phyloP scores from a whole-genome alignment of 64 coral and sea anemone species.

The Astreopora myriophthalma region DNA sequence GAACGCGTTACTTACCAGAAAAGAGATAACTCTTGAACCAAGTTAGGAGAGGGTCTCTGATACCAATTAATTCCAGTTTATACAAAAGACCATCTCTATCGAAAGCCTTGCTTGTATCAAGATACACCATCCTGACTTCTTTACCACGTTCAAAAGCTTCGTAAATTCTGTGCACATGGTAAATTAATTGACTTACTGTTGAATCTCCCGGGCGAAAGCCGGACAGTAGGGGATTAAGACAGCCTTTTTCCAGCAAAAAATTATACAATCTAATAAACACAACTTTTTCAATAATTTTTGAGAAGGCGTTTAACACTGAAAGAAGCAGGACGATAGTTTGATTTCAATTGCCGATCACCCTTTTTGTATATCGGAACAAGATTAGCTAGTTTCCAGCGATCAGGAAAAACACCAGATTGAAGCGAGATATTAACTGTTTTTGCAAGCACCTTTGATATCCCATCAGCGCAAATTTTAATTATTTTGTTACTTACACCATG shows the following conservation, averaged over 20 bases:
- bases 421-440: too few species aligned
- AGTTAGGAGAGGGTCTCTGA: slow-evolving; percentile 13
- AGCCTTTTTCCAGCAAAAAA: too few species aligned
- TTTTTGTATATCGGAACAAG: too few species aligned
- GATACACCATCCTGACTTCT: background rate
- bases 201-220: background rate
- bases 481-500: too few species aligned
- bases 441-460: too few species aligned
- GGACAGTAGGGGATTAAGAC: too few species aligned
- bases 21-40: slow-evolving; percentile 38
- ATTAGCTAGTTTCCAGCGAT: too few species aligned
- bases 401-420: too few species aligned
- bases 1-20: slow-evolving; percentile 11
- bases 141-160: slow-evolving; percentile 10
- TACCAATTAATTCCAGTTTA: slow-evolving; percentile 37
- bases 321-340: background rate
- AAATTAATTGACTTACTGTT: background rate
- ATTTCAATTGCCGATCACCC: background rate
- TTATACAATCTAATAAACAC: too few species aligned
- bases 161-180: background rate
- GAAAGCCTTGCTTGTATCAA: slow-evolving; percentile 40
- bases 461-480: too few species aligned
- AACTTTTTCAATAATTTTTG: too few species aligned
- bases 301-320: too few species aligned
- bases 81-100: slow-evolving; percentile 43